Percentiles rank a stretch among this genome's conserved stretches.
These are phyloP conservation scores for Phrynocephalus versicolor DNA, from an alignment of 2,113 vertebrate genomes.

Conservation along the genomic window DNA sequence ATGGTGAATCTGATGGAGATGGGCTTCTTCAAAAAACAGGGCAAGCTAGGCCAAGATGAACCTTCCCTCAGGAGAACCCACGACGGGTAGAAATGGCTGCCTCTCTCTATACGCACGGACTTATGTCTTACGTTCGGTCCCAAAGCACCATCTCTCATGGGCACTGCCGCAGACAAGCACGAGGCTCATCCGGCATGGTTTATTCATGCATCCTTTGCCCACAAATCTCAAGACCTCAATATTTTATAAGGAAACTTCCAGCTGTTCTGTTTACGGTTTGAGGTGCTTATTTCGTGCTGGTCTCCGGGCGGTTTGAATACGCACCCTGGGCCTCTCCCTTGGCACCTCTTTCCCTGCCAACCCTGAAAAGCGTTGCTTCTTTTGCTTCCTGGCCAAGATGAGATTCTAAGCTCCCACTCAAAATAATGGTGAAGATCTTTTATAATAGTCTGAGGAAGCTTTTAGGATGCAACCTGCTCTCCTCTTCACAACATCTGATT, in stretches of 20 bases:
- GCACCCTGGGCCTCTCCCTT: fast-evolving
- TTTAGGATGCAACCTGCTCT: no score
- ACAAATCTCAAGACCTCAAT: constrained; percentile 49
- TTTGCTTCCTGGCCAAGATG: fast-evolving
- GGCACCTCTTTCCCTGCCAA: not conserved
- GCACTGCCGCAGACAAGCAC: constrained; percentile 21
- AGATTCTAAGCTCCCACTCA: not conserved
- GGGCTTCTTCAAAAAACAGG: no score
- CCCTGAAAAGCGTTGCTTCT: not conserved
- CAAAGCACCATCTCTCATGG: not conserved
- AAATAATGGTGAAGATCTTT: not conserved
- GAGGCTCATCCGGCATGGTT: constrained; percentile 38
- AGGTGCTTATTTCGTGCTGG: constrained; percentile 27
- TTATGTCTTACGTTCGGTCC: not conserved
- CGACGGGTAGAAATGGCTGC: not conserved
- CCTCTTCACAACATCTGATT: no score
- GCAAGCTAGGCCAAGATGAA: constrained; percentile 25
- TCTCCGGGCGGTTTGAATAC: not conserved
- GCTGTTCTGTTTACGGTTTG: constrained; percentile 9
- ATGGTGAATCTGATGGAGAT: no score
- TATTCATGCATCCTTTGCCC: constrained; percentile 58
- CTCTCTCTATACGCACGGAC: not conserved
- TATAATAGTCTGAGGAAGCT: no score
- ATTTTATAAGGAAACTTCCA: constrained; percentile 68
- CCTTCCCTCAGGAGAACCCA: constrained; percentile 59